phyloP scores from a whole-genome alignment of 2,888 invertebrate genomes.

The Rosalia funebris region DNA sequence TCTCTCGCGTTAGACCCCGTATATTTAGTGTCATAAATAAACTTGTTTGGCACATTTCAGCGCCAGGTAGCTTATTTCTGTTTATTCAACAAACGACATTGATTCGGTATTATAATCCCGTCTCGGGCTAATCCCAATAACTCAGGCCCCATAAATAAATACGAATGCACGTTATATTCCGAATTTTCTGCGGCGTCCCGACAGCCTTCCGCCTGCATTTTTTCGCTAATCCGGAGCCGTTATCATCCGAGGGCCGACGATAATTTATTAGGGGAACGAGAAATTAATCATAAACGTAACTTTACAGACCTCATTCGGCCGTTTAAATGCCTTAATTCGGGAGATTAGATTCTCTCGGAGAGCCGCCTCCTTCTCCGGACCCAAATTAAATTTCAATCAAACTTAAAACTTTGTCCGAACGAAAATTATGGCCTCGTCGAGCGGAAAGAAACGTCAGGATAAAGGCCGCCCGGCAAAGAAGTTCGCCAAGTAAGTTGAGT shows the following conservation, averaged over 20 bases:
- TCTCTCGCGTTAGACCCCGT: no score
- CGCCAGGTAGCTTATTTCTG: no score
- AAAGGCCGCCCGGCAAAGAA: constrained; percentile 8
- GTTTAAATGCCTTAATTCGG: constrained; percentile 32
- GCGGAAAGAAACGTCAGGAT: constrained; percentile 34
- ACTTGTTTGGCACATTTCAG: no score
- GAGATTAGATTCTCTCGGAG: constrained; percentile 21
- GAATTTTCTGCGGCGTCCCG: no score
- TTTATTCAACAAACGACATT: no score
- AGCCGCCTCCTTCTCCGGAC: constrained; percentile 19
- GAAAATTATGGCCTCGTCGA: constrained; percentile 41
- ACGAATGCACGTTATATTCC: no score
- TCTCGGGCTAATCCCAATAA: no score
- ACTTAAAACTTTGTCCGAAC: constrained; percentile 37
- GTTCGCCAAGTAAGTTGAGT: constrained; percentile 9
- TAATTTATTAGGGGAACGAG: constrained; percentile 1
- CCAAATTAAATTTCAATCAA: constrained; percentile 43
- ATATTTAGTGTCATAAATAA: no score
- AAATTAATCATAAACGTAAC: constrained; percentile 34
- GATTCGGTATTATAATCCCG: no score
- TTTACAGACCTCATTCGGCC: constrained; percentile 23
- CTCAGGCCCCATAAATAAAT: no score
- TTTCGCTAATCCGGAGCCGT: background rate
- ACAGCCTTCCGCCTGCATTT: background rate
- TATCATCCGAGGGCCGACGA: background rate